phyloP scores from a whole-genome alignment of 2,888 invertebrate genomes.

The Morinoia aosen region DNA sequence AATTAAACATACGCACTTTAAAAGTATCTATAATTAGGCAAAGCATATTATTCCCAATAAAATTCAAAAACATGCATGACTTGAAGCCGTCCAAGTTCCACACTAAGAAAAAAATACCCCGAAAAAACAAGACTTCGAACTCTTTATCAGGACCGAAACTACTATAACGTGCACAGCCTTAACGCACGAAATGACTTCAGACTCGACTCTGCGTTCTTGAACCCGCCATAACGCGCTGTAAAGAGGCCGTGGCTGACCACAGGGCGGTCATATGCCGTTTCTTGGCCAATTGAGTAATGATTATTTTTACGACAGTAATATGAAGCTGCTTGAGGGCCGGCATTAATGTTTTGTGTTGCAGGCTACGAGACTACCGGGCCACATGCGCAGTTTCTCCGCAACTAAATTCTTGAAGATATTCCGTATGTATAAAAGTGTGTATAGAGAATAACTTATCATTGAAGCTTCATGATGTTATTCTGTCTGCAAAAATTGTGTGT shows the following conservation, averaged over 20 bases:
- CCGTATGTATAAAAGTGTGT: neutral
- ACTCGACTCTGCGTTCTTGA: neutral
- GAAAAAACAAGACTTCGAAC: neutral
- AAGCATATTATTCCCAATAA: neutral
- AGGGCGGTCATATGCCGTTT: neutral
- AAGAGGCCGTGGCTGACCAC: neutral
- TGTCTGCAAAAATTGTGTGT: too few species aligned
- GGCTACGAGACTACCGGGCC: neutral
- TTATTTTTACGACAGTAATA: constrained; percentile 30
- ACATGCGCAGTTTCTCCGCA: neutral
- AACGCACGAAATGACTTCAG: neutral
- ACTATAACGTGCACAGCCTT: neutral
- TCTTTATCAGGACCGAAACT: neutral
- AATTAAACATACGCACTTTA: too few species aligned
- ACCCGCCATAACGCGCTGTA: neutral
- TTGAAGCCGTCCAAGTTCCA: neutral
- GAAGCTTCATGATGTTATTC: neutral
- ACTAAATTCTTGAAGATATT: neutral
- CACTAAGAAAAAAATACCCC: neutral
- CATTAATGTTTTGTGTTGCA: neutral
- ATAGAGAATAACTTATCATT: neutral
- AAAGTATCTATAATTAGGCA: too few species aligned
- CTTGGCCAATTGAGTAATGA: constrained; percentile 40
- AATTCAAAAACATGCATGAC: neutral
- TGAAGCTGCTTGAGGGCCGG: neutral